These are phyloP conservation scores for Seriola dumerili DNA, from an alignment of 2,113 vertebrate genomes.

Conservation along the genomic window DNA sequence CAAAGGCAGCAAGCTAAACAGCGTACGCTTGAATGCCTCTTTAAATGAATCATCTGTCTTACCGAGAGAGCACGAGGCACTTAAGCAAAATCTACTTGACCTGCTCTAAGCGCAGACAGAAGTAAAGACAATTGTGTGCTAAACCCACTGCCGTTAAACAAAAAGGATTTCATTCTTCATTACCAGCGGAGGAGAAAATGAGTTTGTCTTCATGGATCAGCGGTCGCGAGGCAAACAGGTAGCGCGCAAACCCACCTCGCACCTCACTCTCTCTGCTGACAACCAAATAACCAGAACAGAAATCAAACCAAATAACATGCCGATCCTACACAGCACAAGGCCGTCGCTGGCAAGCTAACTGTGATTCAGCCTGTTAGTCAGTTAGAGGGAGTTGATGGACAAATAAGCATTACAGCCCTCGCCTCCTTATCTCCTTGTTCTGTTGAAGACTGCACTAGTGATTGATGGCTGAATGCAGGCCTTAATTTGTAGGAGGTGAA, in stretches of 20 bases:
- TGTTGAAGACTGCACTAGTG: conserved; percentile 46
- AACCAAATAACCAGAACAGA: conserved; percentile 45
- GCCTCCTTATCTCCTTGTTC: conserved; percentile 62
- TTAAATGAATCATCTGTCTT: conserved; percentile 70
- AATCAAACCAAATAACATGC: conserved; percentile 34
- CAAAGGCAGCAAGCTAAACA: conserved; percentile 44
- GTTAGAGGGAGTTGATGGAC: conserved; percentile 61
- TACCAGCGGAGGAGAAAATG: conserved; percentile 68
- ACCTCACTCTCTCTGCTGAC: conserved; percentile 43
- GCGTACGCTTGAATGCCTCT: conserved; percentile 47
- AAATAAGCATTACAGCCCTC: conserved; percentile 59
- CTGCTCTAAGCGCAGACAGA: conserved; percentile 48
- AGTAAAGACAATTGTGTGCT: conserved; percentile 59
- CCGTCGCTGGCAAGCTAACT: conserved; percentile 14
- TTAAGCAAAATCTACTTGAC: conserved; percentile 65
- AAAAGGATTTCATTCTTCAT: conserved; percentile 78
- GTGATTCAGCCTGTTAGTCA: conserved; percentile 62
- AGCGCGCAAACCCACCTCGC: conserved; percentile 6
- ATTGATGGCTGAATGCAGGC: conserved; percentile 75
- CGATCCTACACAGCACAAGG: conserved; percentile 14
- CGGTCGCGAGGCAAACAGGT: conserved; percentile 46
- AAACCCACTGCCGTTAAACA: conserved; percentile 45
- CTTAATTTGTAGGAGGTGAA: conserved; percentile 71
- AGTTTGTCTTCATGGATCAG: conserved; percentile 74
- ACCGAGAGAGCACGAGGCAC: conserved; percentile 47